Evolutionary conservation across 23 tunicate genomes (phyloP).

Genomic region (Phallusia fumigata): DNA sequence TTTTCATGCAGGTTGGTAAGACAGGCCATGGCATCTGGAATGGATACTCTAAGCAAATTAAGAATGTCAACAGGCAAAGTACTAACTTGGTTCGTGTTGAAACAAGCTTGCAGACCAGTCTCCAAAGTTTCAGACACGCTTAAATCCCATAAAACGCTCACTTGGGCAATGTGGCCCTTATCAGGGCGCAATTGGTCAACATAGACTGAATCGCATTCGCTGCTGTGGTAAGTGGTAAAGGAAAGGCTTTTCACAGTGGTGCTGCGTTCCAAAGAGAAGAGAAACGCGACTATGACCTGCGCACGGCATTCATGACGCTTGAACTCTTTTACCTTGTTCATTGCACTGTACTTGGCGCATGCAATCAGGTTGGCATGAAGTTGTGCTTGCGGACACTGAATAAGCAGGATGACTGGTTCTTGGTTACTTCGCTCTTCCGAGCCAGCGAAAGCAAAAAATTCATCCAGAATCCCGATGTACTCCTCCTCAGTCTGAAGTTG

Average conservation of each 20-base stretch:
- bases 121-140: conserved; percentile 40
- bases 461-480: conserved; percentile 7
- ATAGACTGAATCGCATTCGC: conserved; percentile 41
- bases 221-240: conserved; percentile 44
- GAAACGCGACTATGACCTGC: conserved; percentile 41
- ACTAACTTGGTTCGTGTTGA: neutral
- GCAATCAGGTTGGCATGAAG: conserved; percentile 32
- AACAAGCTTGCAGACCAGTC: conserved; percentile 8
- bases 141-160: conserved; percentile 24
- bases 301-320: conserved; percentile 1
- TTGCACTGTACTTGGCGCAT: conserved; percentile 53
- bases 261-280: conserved; percentile 60
- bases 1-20: conserved; percentile 30
- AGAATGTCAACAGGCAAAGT: conserved; percentile 14
- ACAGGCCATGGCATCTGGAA: conserved; percentile 47
- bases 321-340: conserved; percentile 36
- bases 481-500: conserved; percentile 72
- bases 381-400: conserved; percentile 73
- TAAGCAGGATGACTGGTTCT: conserved; percentile 25
- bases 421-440: neutral
- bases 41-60: conserved; percentile 32
- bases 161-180: conserved; percentile 38
- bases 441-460: conserved; percentile 15
- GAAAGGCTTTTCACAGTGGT: conserved; percentile 15
- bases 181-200: conserved; percentile 64